Base-by-base conservation (phyloP, 2,797 vertebrate species). In the Odontamblyopus rebecca region DNA sequence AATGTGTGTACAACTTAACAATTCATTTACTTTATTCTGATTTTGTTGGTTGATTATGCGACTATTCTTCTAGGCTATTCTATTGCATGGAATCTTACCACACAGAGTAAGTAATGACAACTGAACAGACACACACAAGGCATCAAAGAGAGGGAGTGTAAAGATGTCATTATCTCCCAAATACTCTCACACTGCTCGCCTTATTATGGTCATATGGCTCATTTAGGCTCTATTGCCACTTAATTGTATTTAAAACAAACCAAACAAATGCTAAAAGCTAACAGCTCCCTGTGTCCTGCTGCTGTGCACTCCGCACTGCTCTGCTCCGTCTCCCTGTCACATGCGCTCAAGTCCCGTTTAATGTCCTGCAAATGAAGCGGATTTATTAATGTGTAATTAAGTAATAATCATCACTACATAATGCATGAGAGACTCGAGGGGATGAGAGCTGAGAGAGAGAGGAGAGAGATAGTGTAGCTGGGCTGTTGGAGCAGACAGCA, bases 311-410 rank as follows among this genome's bases (percentile, higher is more conserved):
- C 82, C 74, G 69, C 75, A 29, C 75, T 61, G 51, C 83, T 76
- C 87, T 77, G 69, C 76, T 84, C 85, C 82, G 68, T 88, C 86
- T 88, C 84, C 80, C 87, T 90, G 90, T 93, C 91, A 90, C 88
- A 89, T 90, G 90, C 71, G 83, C 92, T 92, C 93, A 87, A 89
- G 91, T 93, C 90, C 87, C 87, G 85, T 92, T 93, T 94, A 94
- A 94, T 94, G 94, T 95, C 92, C 94, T 93, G 92, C 91, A 94
- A 95, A 94, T 94, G 92, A 94, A 94, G 94, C 89, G 86, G 93
- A 94, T 94, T 95, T 94, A 94, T 94, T 94, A 94, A 94, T 94
- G 92, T 93, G 92, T 94, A 94, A 94, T 95, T 94, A 95, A 95
- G 93, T 94, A 93, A 94, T 95, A 94, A 94, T 95, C 93, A 93